These are phyloP conservation scores for Murina feae DNA, from an alignment of 2,113 vertebrate genomes.

Conservation along the genomic window DNA sequence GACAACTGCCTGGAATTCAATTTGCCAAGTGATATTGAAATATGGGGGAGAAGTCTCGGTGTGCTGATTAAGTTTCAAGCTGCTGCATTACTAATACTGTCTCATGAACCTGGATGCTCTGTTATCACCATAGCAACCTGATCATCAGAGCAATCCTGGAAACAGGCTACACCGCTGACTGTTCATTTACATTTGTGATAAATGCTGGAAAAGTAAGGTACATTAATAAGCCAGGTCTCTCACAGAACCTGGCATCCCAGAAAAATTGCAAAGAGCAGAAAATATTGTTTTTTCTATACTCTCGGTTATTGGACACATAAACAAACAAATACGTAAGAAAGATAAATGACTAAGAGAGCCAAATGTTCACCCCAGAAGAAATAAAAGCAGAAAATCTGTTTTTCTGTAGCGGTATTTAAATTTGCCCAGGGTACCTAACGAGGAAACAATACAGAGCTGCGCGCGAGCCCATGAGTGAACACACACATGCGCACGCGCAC, in stretches of 20 bases:
- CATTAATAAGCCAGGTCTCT: constrained; percentile 65
- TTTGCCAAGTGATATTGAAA: constrained; percentile 82
- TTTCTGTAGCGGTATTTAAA: background rate
- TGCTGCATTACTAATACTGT: constrained; percentile 77
- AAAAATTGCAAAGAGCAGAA: constrained; percentile 48
- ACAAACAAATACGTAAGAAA: constrained; percentile 43
- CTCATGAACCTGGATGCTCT: constrained; percentile 74
- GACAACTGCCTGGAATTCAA: constrained; percentile 83
- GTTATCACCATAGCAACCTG: constrained; percentile 80
- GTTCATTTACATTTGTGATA: constrained; percentile 78
- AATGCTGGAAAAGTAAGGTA: constrained; percentile 57
- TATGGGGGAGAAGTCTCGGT: constrained; percentile 68
- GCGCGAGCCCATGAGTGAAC: no score
- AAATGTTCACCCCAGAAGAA: constrained; percentile 22
- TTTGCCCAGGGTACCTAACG: background rate
- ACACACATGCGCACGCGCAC: background rate
- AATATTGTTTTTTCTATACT: constrained; percentile 38
- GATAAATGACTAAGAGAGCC: constrained; percentile 20
- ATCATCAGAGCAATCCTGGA: constrained; percentile 73
- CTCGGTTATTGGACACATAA: constrained; percentile 22
- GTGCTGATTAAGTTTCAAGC: constrained; percentile 81
- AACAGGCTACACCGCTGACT: constrained; percentile 61
- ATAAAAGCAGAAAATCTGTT: constrained; percentile 34
- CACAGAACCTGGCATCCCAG: constrained; percentile 3
- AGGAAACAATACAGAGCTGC: background rate